phyloP scores from a whole-genome alignment of 2,797 vertebrate genomes.

The Mergus octosetaceus region DNA sequence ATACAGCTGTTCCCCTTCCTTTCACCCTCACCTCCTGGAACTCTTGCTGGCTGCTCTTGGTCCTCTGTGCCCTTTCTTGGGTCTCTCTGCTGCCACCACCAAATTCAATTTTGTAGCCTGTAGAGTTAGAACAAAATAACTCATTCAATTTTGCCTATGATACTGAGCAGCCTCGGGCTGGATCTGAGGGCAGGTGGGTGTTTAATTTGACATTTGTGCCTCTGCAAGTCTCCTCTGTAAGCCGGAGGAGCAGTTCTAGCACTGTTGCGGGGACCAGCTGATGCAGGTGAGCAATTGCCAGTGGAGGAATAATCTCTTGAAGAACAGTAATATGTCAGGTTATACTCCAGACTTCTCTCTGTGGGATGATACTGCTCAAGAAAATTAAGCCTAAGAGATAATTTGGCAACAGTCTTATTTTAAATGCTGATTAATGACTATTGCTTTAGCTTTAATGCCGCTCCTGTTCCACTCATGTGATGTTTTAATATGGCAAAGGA shows the following conservation, averaged over 20 bases:
- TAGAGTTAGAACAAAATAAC: background rate
- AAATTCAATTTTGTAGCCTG: constrained; percentile 11
- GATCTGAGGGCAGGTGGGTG: background rate
- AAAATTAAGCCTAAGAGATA: constrained; percentile 59
- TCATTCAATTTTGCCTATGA: background rate
- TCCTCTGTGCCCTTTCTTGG: background rate
- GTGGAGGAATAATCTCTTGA: background rate
- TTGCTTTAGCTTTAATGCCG: constrained; percentile 39
- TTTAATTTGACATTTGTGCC: constrained; percentile 29
- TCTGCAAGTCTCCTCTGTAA: background rate
- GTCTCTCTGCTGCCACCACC: background rate
- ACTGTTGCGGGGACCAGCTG: background rate
- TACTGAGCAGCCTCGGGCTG: background rate
- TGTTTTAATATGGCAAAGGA: constrained; percentile 66
- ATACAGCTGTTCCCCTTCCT: background rate
- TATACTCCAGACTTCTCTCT: constrained; percentile 22
- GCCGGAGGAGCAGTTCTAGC: background rate
- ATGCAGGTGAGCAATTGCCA: constrained; percentile 11
- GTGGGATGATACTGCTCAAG: constrained; percentile 48
- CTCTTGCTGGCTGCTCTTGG: background rate
- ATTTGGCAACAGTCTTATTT: constrained; percentile 52
- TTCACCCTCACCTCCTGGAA: background rate
- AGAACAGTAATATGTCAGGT: constrained; percentile 27
- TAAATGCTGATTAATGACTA: constrained; percentile 62
- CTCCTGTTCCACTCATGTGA: constrained; percentile 54